Base-by-base conservation (phyloP, 2,888 invertebrate species). In the Catocala sponsa region DNA sequence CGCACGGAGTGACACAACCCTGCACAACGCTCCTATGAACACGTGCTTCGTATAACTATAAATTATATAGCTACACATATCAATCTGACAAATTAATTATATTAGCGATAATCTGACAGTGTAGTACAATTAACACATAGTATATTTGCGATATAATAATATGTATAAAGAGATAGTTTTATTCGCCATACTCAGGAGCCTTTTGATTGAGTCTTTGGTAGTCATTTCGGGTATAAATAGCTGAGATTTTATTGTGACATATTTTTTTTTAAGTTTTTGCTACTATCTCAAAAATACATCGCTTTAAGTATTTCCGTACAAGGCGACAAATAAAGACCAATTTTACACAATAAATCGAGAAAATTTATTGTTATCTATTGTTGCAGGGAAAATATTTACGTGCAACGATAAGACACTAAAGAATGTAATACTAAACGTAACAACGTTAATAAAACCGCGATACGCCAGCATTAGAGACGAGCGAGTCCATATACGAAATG, bases 381-480 rank as follows among this genome's bases (percentile, higher is more conserved):
- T 79, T 76, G 80, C 75, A 74, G 55, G 59, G 54, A 64, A 62
- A 60, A 81, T 75, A 81, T 80, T 75, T 71, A 58, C 63, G 65
- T 72, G 79, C 78, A 76, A 46, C 58, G 76, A 78, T 78, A 82
- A 82, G 80, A 83, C 80, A 78, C 78, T 76, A 72, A 65, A 82
- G 88, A 88, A 88, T 88, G 87, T 86, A 85, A 87, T 89, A 87
- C 82, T 84, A 84, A 85, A 87, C 81, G 83, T 82, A 81, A 83
- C 84, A 86, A 83, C 86, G 85, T 85, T 88, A 89, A 89, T 86
- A 89, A 87, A 89, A 91, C 90, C 90, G 84, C 91, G 89, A 84
- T 83, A 87, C 83, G 81, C 80, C 76, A 83, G 82, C 84, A 87
- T 89, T 87, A 89, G 82, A 87, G 74, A 75, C 82, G 77, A 79